phyloP scores from a whole-genome alignment of 2,797 vertebrate genomes.

The Gallinago stenura region DNA sequence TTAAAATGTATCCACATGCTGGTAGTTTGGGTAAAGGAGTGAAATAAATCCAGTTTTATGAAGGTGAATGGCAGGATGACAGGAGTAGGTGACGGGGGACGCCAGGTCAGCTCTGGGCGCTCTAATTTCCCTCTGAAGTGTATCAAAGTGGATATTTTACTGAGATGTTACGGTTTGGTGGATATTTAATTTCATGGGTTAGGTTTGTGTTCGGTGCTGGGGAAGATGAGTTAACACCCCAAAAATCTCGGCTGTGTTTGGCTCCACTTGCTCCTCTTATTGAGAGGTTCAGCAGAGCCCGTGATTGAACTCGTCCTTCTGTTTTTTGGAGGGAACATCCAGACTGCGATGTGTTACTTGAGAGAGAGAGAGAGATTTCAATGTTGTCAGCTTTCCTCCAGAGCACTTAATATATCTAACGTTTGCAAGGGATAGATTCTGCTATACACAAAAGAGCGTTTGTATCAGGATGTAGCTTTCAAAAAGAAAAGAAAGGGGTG shows the following conservation, averaged over 20 bases:
- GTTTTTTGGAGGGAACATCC: not conserved
- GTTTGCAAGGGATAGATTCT: not conserved
- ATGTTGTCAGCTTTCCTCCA: not conserved
- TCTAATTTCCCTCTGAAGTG: not conserved
- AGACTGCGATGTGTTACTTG: not conserved
- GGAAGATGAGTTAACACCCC: not conserved
- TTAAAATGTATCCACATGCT: not conserved
- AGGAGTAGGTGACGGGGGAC: not conserved
- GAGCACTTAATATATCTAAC: not conserved
- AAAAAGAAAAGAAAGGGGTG: not conserved
- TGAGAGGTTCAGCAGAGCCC: not conserved
- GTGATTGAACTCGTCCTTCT: not conserved
- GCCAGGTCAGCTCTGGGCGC: not conserved
- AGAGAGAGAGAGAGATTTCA: not conserved
- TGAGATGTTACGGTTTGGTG: not conserved
- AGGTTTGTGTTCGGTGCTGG: not conserved
- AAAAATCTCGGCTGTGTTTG: not conserved
- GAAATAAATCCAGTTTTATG: not conserved
- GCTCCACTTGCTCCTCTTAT: not conserved
- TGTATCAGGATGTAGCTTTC: conserved; percentile 24
- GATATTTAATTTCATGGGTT: not conserved
- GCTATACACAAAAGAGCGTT: not conserved
- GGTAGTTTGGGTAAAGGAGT: not conserved
- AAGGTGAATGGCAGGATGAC: not conserved
- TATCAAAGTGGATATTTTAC: not conserved